Base-by-base conservation (phyloP, 2,113 vertebrate species). In the Forbesichthys papilliferus region DNA sequence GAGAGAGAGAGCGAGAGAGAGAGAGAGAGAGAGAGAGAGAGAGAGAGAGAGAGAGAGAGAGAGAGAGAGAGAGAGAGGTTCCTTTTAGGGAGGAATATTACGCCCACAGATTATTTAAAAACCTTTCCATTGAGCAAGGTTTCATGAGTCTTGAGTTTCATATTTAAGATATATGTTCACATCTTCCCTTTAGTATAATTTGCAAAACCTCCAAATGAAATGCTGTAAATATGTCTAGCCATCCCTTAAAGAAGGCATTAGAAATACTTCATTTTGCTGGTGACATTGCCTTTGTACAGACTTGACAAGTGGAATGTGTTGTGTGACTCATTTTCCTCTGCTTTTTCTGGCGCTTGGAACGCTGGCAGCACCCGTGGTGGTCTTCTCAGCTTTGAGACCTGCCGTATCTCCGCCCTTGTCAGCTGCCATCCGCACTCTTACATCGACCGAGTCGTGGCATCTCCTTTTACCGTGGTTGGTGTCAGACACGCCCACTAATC, bases 271-370 rank as follows among this genome's bases (percentile, higher is more conserved):
- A 12, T 64, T 13, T 63, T 70, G 56, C 27, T 53, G 0, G 7
- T 71, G 72, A 75, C 64, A 53, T 74, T 52, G 59, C 56, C 60
- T 79, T 88, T 85, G 72, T 84, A 52, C 27, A 9, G 77, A 42
- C 61, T 64, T 81, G 86, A 84, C 69, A 1, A 64, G 74, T 69
- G 81, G 85, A 89, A 88, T 88, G 85, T 64, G 46, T 69, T 42
- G 54, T 60, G 79, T 83, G 75, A 81, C 75, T 66, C 64, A 42
- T 70, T 86, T 67, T 80, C 77, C 66, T 56, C 33, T 52, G 61
- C 79, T 66, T 3, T 80, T 67, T 68, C 68, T 52, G 54, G 75
- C 62, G 77, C 71, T 60, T 59, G 66, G n/a, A 69, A 68, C 51
- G 80, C 52, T 48, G 56, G 69, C 71, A 66, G 66, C 81, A 68